phyloP scores from a whole-genome alignment of 2,797 vertebrate genomes.

The Trichosurus vulpecula region DNA sequence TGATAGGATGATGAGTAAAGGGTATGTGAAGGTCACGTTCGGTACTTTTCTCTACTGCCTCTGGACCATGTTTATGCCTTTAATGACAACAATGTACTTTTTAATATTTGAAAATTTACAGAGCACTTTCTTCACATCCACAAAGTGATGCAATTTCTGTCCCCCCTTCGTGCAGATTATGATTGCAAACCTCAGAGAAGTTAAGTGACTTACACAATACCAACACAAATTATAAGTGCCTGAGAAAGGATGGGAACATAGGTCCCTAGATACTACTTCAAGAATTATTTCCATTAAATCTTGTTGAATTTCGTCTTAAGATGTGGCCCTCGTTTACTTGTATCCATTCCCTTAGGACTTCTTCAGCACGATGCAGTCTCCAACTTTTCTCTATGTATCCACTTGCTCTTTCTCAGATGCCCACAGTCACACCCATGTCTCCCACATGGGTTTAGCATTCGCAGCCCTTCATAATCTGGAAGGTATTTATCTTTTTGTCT shows the following conservation, averaged over 20 bases:
- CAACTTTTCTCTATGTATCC: not conserved
- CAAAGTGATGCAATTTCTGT: not conserved
- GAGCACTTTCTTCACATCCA: not conserved
- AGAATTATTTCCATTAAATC: not conserved
- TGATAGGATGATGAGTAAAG: no score
- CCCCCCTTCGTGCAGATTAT: not conserved
- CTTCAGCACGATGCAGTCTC: not conserved
- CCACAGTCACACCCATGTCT: not conserved
- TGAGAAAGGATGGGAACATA: not conserved
- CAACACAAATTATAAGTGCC: not conserved
- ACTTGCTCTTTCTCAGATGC: not conserved
- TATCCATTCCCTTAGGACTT: not conserved
- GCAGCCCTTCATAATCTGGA: not conserved
- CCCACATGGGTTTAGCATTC: not conserved
- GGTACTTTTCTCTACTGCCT: no score
- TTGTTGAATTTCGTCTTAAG: not conserved
- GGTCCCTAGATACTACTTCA: not conserved
- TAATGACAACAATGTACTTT: not conserved
- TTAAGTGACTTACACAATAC: not conserved
- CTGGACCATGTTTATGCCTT: no score
- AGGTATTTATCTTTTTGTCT: not conserved
- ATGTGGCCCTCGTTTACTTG: not conserved
- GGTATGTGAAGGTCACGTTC: no score
- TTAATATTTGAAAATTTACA: not conserved
- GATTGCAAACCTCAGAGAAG: not conserved